Percentiles rank a stretch among this genome's conserved stretches.
Evolutionary conservation across 2,797 vertebrate genomes (phyloP).

Genomic region (Rhynchotus rufescens): DNA sequence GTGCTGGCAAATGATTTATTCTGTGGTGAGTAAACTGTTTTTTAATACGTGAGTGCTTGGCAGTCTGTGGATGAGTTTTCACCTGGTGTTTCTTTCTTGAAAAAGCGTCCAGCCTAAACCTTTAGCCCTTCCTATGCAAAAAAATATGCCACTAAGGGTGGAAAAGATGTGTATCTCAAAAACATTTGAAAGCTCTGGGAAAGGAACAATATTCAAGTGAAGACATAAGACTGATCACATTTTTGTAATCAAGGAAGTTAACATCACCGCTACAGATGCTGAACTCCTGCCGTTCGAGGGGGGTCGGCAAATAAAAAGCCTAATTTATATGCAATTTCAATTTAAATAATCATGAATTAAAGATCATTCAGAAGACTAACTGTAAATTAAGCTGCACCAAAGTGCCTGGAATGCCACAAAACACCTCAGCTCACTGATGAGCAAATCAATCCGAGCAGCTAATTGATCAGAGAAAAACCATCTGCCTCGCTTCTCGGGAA

Average conservation of each 20-base stretch:
- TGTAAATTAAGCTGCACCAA: conserved; percentile 41
- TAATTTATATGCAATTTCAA: conserved; percentile 60
- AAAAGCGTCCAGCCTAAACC: not conserved
- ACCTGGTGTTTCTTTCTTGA: not conserved
- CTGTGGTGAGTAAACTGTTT: not conserved
- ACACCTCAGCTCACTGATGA: conserved; percentile 63
- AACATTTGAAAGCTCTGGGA: not conserved
- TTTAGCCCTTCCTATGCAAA: not conserved
- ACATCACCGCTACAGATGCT: not conserved
- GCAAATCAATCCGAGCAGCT: conserved; percentile 55
- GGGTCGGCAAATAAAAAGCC: conserved; percentile 13
- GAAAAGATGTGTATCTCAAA: not conserved
- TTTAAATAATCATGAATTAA: conserved; percentile 69
- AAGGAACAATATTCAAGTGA: not conserved
- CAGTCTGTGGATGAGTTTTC: conserved; percentile 5
- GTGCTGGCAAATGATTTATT: conserved; percentile 36
- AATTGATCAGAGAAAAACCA: conserved; percentile 63
- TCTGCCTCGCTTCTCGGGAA: conserved; percentile 48
- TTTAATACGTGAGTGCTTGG: not conserved
- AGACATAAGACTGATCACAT: not conserved
- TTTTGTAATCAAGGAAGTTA: not conserved
- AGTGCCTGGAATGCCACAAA: conserved; percentile 58
- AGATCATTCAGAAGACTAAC: conserved; percentile 28
- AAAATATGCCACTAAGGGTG: not conserved
- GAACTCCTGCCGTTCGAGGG: conserved; percentile 17